Evolutionary conservation across 2,888 invertebrate genomes (phyloP), one percentile per base, ranked within the genome.

Genomic region (Euplexia lucipara): DNA sequence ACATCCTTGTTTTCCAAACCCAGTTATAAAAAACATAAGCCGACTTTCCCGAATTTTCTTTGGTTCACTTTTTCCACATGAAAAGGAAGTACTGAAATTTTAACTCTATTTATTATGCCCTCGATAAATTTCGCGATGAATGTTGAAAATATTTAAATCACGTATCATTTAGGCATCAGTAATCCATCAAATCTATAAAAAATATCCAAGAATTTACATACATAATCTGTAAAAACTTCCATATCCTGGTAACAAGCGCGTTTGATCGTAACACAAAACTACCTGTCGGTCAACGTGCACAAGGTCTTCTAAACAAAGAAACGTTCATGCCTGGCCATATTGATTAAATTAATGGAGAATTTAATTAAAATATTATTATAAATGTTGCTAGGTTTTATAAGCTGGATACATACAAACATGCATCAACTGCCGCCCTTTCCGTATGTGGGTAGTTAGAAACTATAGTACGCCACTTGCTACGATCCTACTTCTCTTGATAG

Each of bases 301-400:
- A 69, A 67, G 60, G 79, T 77, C 57, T 39, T 59, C 45, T 62
- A 65, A 70, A 68, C 75, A 79, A 75, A 70, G 52, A 63, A 60
- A 67, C 39, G 22, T 62, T 56, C 45, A 60, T 54, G 32, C 9
- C 47, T 58, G 5, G 26, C 3, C 5, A 6, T 42, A 34, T 35
- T 52, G 59, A 73, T 71, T 52, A 73, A 72, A 60, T 73, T 39
- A 56, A 57, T 41, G 8, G 35, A 69, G 57, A 58, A 72, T 42
- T 4, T 22, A 58, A 72, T 49, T 2, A 41, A 16, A 39, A 39
- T 63, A 44, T 12, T 63, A 37, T 18, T 65, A 58, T 22, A 22
- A 47, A 52, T 52, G 41, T 32, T 18, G 20, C 45, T 35, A 42
- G 32, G 35, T 44, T 26, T 56, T 51, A 34, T 6, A 49, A 22